Evolutionary conservation across 35 echinoderm and acorn worm genomes (phyloP).

Genomic region (Eucidaris tribuloides): DNA sequence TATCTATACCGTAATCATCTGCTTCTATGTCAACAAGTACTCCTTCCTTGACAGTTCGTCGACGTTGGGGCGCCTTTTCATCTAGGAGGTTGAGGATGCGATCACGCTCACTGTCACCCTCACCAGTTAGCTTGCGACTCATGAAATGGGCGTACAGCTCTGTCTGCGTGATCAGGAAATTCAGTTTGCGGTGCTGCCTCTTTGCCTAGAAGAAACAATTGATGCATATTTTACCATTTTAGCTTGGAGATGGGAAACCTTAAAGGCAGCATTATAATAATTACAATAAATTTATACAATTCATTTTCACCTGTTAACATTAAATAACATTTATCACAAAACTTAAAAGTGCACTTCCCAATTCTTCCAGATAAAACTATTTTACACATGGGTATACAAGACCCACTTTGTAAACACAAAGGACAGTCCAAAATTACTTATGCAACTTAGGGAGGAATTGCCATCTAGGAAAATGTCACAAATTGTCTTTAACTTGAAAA

Average conservation of each 20-base stretch:
- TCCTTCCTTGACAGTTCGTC: slow-evolving; percentile 76
- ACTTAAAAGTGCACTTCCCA: background rate
- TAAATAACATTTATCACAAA: background rate
- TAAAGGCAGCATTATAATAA: too few relatives aligned
- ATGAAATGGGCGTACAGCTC: slow-evolving; percentile 99
- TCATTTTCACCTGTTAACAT: background rate
- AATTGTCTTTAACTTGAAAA: too few relatives aligned
- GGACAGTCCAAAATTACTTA: too few relatives aligned
- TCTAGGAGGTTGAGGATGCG: slow-evolving; percentile 79
- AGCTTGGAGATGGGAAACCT: too few relatives aligned
- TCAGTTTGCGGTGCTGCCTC: slow-evolving; percentile 89
- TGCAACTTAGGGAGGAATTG: too few relatives aligned
- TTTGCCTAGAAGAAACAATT: slow-evolving; percentile 82
- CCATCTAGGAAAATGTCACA: too few relatives aligned
- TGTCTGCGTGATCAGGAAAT: slow-evolving; percentile 98
- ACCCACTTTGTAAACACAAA: too few relatives aligned
- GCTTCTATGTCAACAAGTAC: slow-evolving; percentile 88
- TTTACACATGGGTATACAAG: too few relatives aligned
- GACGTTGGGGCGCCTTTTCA: slow-evolving; percentile 63
- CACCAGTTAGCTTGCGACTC: slow-evolving; percentile 96
- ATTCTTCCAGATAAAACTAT: too few relatives aligned
- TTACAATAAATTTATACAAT: too few relatives aligned
- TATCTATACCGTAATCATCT: slow-evolving; percentile 97
- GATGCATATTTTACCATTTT: too few relatives aligned
- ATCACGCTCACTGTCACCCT: slow-evolving; percentile 68